phyloP scores from a whole-genome alignment of 2,888 invertebrate genomes.

The Spatulosminthurus flaviceps region DNA sequence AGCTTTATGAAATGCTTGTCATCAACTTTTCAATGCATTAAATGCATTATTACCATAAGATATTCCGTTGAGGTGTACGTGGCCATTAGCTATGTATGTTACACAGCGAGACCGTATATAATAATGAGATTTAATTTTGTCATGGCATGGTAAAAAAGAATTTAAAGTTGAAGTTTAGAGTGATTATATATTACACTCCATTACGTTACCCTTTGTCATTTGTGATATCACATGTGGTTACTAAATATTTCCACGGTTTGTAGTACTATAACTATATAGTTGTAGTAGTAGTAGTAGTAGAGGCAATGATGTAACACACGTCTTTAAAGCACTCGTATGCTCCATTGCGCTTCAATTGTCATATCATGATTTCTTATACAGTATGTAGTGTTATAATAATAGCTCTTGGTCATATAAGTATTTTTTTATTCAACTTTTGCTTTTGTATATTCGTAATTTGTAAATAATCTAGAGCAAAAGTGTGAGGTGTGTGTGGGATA shows the following conservation, averaged over 20 bases:
- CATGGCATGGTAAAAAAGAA: background rate
- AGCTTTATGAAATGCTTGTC: background rate
- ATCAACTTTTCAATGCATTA: background rate
- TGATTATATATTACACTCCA: background rate
- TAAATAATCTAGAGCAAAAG: conserved; percentile 9
- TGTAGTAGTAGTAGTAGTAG: too few relatives aligned
- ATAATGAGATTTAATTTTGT: conserved; percentile 6
- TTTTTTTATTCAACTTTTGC: background rate
- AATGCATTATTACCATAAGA: too few relatives aligned
- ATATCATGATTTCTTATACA: background rate
- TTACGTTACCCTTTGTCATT: background rate
- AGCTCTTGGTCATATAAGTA: background rate
- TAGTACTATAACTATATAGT: background rate
- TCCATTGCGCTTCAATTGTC: background rate
- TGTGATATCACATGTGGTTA: conserved; percentile 3
- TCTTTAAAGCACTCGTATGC: background rate
- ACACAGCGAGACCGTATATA: background rate
- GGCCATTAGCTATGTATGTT: background rate
- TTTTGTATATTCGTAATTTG: conserved; percentile 18
- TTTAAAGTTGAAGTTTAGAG: conserved; percentile 12
- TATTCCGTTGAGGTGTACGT: background rate
- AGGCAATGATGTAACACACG: background rate
- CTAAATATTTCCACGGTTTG: background rate
- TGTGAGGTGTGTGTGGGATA: background rate
- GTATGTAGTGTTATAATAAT: too few relatives aligned